These are phyloP conservation scores for Lypha dubia DNA, from an alignment of 2,888 invertebrate species.

Conservation along the genomic window DNA sequence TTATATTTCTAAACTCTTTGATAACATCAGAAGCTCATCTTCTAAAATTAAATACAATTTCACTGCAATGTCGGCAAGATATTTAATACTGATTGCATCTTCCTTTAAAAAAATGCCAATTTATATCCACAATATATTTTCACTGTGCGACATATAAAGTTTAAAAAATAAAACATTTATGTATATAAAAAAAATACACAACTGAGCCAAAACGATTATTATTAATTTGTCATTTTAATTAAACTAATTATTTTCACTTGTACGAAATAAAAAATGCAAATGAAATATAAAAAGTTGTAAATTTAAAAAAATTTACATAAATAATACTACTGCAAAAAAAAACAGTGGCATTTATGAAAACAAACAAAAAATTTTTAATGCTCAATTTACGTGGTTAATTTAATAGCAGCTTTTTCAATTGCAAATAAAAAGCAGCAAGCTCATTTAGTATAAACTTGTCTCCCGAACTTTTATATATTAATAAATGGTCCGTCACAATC, in stretches of 20 bases:
- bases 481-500: no score
- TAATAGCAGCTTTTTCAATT: not conserved
- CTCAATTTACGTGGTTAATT: not conserved
- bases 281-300: slow-evolving; percentile 35
- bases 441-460: no score
- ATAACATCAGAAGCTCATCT: no score
- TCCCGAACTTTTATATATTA: no score
- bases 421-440: no score
- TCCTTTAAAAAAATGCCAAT: no score
- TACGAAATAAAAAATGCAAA: slow-evolving; percentile 17
- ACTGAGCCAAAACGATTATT: slow-evolving; percentile 44
- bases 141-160: no score
- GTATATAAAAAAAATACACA: not conserved
- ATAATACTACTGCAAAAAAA: not conserved
- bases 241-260: slow-evolving; percentile 65
- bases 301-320: slow-evolving; percentile 24
- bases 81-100: no score
- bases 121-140: no score
- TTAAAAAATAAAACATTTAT: slow-evolving; percentile 25
- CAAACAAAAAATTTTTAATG: not conserved
- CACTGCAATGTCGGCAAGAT: no score
- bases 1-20: no score
- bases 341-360: not conserved
- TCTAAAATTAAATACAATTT: no score
- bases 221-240: slow-evolving; percentile 67